Conservation (phyloP, 2,113 vertebrate genomes). For the Motacilla tschutschensis region DNA sequence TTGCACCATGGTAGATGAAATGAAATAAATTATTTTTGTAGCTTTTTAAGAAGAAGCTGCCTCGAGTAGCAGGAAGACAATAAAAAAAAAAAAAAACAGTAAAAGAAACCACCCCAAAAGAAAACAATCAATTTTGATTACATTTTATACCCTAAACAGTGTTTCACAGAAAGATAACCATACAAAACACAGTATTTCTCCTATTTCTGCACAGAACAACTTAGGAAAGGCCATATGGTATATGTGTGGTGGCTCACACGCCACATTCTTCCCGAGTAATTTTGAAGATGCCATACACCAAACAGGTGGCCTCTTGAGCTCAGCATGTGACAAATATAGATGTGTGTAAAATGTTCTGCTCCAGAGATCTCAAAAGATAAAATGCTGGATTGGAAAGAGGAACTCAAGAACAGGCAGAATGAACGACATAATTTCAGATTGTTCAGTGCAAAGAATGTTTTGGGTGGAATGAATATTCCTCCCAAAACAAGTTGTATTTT, state of each 20-base stretch:
- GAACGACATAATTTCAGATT: background rate
- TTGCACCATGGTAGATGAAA: background rate
- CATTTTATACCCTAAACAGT: background rate
- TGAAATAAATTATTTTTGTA: background rate
- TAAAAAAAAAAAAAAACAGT: background rate
- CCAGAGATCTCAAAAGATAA: background rate
- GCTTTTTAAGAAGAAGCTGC: background rate
- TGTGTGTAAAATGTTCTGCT: background rate
- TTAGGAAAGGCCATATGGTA: background rate
- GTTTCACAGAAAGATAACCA: background rate
- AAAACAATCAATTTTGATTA: background rate
- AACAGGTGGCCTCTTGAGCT: background rate
- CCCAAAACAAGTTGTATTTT: background rate
- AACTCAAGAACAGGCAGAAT: background rate
- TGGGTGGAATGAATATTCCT: background rate
- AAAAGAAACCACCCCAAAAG: background rate
- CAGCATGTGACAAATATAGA: background rate
- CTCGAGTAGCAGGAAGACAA: background rate
- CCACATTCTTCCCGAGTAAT: background rate
- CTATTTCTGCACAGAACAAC: background rate
- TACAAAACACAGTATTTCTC: background rate
- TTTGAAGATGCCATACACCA: background rate
- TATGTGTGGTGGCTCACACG: accelerated
- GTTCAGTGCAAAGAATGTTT: background rate
- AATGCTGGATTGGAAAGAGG: background rate